Conservation (phyloP, 1,140 invertebrate genomes). For the Pseudobourletiella spinata region DNA sequence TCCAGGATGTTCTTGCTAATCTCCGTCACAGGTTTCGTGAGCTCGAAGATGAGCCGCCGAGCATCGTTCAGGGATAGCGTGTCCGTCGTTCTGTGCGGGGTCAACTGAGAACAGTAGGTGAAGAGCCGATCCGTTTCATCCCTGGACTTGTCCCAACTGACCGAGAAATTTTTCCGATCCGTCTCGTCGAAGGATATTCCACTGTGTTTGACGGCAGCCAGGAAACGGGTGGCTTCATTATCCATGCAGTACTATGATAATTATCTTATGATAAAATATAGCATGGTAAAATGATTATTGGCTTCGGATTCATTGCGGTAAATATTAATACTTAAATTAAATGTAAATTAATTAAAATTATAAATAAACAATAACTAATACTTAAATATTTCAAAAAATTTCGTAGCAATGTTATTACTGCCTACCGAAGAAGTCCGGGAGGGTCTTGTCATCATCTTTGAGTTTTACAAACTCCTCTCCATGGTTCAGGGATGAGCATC, state of each 20-base stretch:
- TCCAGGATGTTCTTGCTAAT: slow-evolving; percentile 4
- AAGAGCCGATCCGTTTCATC: slow-evolving; percentile 11
- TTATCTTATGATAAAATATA: too few species aligned
- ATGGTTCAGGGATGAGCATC: background rate
- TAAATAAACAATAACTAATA: too few species aligned
- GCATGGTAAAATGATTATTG: too few species aligned
- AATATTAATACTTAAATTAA: too few species aligned
- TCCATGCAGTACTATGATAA: slow-evolving; percentile 31
- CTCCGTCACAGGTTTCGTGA: slow-evolving; percentile 10
- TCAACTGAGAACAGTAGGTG: background rate
- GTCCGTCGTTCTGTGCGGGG: slow-evolving; percentile 11
- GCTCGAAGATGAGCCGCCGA: background rate
- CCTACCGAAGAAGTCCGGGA: too few species aligned
- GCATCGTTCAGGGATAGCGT: slow-evolving; percentile 25
- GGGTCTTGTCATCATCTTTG: too few species aligned
- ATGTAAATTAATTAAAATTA: too few species aligned
- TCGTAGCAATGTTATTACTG: too few species aligned
- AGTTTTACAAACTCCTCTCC: background rate
- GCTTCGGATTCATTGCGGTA: too few species aligned
- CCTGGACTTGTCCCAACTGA: slow-evolving; percentile 15
- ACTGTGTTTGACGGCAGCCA: slow-evolving; percentile 15
- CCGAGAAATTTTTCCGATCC: background rate
- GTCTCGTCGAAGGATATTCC: background rate
- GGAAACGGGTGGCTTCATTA: slow-evolving; percentile 26
- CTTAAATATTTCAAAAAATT: too few species aligned